Evolutionary conservation across 2,113 vertebrate species (phyloP), one percentile per base, ranked within the genome.

Genomic region (Macquaria ambigua): DNA sequence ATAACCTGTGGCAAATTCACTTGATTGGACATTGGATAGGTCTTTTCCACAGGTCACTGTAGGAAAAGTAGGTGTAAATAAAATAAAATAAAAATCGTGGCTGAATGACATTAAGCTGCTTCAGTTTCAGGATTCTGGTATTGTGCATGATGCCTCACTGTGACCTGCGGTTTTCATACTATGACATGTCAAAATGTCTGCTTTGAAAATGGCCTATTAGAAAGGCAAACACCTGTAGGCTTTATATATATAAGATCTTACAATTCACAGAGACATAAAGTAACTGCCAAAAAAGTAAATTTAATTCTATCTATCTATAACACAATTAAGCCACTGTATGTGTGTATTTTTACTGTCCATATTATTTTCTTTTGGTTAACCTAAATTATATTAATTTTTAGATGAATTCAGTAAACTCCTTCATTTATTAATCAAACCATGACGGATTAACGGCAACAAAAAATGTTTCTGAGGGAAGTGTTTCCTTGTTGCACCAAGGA

Each of bases 401-500:
- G 10, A 63, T 21, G 21, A 5, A 63, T 37, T 37, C 16, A 37
- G 7, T 62, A 21, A 41, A 41, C 9, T 41, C 3, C n/a, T 63
- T 62, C 6, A 64, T 23, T 2, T 63, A 39, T 23, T 64, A 5
- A 64, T 39, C 4, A 41, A 25, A 46, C 25, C 8, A 28, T n/a
- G 43, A 0, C 16, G 16, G 16, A 39, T 21, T 1, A 8, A 41
- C 7, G 8, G 53, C 2, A 15, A 31, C 20, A 25, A 25, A 43
- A 43, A 8, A 3, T 25, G 20, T 77, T 79, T 84, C 69, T 53
- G 10, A 1, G 62, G 71, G 87, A 73, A 23, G 20, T 2, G 14
- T 71, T 88, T 85, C 5, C 5, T n/a, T 11, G 90, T 68, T 76
- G 71, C 87, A 62, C 80, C 63, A 23, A 5, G 2, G 8, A 2